These are phyloP conservation scores for Gobio gobio DNA, from an alignment of 2,113 vertebrate species.

Conservation along the genomic window DNA sequence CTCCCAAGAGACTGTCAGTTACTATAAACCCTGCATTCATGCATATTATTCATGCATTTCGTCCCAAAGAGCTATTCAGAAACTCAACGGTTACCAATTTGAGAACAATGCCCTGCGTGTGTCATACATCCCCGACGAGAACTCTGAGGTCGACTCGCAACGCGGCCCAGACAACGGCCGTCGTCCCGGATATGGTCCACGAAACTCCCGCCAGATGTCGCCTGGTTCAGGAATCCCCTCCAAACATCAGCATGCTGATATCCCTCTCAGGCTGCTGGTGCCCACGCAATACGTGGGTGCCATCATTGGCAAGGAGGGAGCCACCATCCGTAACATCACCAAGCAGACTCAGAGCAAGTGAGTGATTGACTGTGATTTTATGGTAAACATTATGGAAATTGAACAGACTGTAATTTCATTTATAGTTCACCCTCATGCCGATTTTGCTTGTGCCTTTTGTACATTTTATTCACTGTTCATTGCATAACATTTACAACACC, in stretches of 20 bases:
- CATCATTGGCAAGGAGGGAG: constrained; percentile 95
- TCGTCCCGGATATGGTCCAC: constrained; percentile 80
- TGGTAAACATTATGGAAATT: not conserved
- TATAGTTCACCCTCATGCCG: not conserved
- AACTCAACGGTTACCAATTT: constrained; percentile 92
- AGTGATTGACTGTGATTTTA: constrained; percentile 60
- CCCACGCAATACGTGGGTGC: constrained; percentile 94
- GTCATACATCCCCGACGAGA: constrained; percentile 92
- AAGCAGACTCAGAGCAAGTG: constrained; percentile 97
- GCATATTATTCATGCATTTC: not conserved
- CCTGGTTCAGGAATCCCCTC: constrained; percentile 79
- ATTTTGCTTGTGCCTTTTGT: not conserved
- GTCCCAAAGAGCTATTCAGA: constrained; percentile 88
- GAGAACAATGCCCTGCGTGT: constrained; percentile 89
- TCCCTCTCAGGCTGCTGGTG: constrained; percentile 92
- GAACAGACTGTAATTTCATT: not conserved
- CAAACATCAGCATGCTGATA: constrained; percentile 88
- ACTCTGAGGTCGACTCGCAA: constrained; percentile 70
- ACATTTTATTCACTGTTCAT: not conserved
- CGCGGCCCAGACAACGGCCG: constrained; percentile 86
- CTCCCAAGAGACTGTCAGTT: not conserved
- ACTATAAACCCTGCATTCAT: not conserved
- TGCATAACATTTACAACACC: not conserved
- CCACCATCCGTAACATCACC: constrained; percentile 95
- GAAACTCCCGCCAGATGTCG: constrained; percentile 82